Evolutionary conservation across 2,888 invertebrate species (phyloP).

Genomic region (Caenorhabditis uteleia): DNA sequence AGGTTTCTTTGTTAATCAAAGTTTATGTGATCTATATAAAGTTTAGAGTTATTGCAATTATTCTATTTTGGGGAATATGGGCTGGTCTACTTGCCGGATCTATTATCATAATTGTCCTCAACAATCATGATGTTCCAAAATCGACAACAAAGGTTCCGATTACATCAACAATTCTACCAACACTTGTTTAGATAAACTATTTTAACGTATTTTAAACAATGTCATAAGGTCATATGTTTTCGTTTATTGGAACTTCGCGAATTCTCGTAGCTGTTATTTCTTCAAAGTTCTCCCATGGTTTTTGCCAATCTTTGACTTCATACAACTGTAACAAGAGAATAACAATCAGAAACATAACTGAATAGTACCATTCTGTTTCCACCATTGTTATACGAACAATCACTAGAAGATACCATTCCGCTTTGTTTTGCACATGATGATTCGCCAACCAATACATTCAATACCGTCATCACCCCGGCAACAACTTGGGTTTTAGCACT

Average conservation of each 20-base stretch:
- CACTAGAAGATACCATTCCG: slow-evolving; percentile 19
- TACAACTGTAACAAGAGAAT: slow-evolving; percentile 25
- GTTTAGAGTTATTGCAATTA: slow-evolving; percentile 21
- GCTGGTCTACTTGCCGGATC: slow-evolving; percentile 45
- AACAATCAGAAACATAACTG: background rate
- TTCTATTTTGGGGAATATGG: slow-evolving; percentile 43
- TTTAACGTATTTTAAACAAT: too few species aligned
- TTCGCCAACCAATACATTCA: slow-evolving; percentile 50
- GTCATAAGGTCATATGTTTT: too few species aligned
- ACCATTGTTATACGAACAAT: slow-evolving; percentile 38
- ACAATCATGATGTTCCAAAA: slow-evolving; percentile 33
- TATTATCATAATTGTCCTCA: slow-evolving; percentile 41
- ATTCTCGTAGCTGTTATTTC: slow-evolving; percentile 45
- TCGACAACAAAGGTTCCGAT: slow-evolving; percentile 25
- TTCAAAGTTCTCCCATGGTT: slow-evolving; percentile 54
- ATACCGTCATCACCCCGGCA: slow-evolving; percentile 37
- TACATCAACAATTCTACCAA: too few species aligned
- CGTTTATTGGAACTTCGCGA: slow-evolving; percentile 36
- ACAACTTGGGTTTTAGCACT: slow-evolving; percentile 52
- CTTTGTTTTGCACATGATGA: slow-evolving; percentile 37
- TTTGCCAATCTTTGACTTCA: slow-evolving; percentile 49
- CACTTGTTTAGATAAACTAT: too few species aligned
- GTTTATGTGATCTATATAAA: slow-evolving; percentile 3
- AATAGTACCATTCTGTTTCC: slow-evolving; percentile 27
- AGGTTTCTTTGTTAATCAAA: slow-evolving; percentile 7